Evolutionary conservation across 2,113 vertebrate species (phyloP), one percentile per base, ranked within the genome.

Genomic region (Pholis gunnellus): DNA sequence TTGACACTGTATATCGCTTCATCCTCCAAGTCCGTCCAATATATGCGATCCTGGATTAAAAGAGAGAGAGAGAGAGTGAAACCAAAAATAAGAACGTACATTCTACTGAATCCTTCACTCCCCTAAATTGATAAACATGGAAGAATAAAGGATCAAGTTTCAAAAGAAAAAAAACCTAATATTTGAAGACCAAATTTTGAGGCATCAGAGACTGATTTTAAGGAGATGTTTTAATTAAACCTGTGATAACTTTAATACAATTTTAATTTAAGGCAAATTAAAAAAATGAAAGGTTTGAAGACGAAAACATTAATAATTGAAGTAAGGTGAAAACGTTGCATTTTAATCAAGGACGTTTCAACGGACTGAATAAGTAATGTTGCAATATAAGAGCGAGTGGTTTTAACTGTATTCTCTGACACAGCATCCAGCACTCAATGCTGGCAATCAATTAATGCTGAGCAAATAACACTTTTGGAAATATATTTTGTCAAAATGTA

Each of bases 1-100:
- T 98, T 99, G 68, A 96, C 97, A 0, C 97, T 99, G 95, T 98
- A 99, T 79, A 99, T 99, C 0, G 97, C 97, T 84, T 98, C 97
- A 0, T 98, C 97, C 89, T 99, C 97, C 87, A 98, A 87, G 91
- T 99, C 98, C 11, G 98, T 99, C 98, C 98, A 99, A 88, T 97
- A 99, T 20, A 99, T 92, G 52, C 94, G 97, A 93, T 99, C 98
- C 98, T 99, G 92, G 20, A 65, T n/a, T 61, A 20, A 76, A 79
- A 75, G 9, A 57, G 5, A 46, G 9, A 22, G 38, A 38, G 6
- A 59, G 27, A 29, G 25, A 9, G 3, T 6, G 11, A 14, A 11
- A 18, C 34, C 9, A 1, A 25, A 29, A 68, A 22, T 2, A 27
- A 11, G 6, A 10, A 3, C 15, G 36, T 52, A 38, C 54, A 44